Conservation (phyloP, 2,113 vertebrate species). For the Dascyllus trimaculatus region DNA sequence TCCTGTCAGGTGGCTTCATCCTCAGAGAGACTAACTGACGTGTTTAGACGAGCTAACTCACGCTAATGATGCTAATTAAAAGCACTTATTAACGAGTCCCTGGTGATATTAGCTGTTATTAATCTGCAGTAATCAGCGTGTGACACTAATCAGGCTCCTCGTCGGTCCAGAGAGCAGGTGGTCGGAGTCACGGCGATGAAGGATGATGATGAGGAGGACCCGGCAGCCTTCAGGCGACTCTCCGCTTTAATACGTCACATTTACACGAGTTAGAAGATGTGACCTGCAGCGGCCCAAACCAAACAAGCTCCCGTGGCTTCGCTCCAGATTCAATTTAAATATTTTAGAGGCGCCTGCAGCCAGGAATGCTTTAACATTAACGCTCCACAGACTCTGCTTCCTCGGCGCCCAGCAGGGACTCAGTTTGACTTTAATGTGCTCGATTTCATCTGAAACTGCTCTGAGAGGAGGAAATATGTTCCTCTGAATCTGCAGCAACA, state of each 20-base stretch:
- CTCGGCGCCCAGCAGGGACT: constrained; percentile 3
- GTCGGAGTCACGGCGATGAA: constrained; percentile 53
- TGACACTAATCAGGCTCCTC: constrained; percentile 60
- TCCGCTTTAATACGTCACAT: constrained; percentile 39
- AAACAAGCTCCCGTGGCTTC: constrained; percentile 62
- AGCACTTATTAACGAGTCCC: constrained; percentile 77
- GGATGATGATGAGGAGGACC: constrained; percentile 38
- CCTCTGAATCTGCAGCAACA: neutral
- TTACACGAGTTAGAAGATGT: constrained; percentile 35
- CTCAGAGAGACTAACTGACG: constrained; percentile 44
- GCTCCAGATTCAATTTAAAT: constrained; percentile 73
- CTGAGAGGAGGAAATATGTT: neutral
- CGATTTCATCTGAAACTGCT: neutral
- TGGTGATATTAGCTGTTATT: constrained; percentile 74
- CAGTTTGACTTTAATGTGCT: neutral
- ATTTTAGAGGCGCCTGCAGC: constrained; percentile 61
- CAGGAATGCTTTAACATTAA: constrained; percentile 62
- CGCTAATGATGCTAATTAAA: constrained; percentile 81
- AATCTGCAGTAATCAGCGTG: constrained; percentile 75
- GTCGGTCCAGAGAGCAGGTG: constrained; percentile 64
- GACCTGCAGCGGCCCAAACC: constrained; percentile 25
- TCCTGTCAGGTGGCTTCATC: too few species aligned
- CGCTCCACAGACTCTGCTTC: constrained; percentile 57
- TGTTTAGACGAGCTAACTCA: constrained; percentile 76
- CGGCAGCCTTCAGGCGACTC: constrained; percentile 37